Base-by-base conservation (phyloP, 2,113 vertebrate genomes). In the Brachyhypopomus gauderio region DNA sequence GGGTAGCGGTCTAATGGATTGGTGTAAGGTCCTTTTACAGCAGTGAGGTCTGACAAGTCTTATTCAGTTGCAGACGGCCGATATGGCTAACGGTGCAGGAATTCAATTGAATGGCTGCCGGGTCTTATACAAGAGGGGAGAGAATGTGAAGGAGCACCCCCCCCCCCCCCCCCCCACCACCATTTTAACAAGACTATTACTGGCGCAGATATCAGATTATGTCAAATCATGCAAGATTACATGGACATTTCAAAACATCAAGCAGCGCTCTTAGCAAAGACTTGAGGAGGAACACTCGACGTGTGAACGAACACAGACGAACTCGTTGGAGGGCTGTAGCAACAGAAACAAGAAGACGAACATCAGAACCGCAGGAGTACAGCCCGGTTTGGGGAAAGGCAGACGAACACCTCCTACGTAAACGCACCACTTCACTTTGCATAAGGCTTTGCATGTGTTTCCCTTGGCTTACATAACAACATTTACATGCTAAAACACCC, bases 91-190 rank as follows among this genome's bases (percentile, higher is more conserved):
- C 72, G 78, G 83, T 63, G 74, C 73, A 86, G 76, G 75, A 75
- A 81, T 87, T 67, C 75, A 78, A 88, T 67, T 88, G 89, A 88
- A 88, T 25, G 1, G 5, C 34, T 71, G 88, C 87, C 85, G 36
- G 3, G 45, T 84, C 87, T 87, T 88, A 88, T 83, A 89, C 87
- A 89, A 85, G 88, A 83, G 38, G 38, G 38, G 38, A 80, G 66
- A 80, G 71, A 67, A 78, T 85, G 71, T 84, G 7, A 85, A 75
- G 85, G 71, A 86, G 75, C 66, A 85, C 45, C 76, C 70, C 75
- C 30, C 30, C 30, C 30, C 30, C 52, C 76, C 70, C 75, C 30
- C 30, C 30, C 30, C 52, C 76, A 66, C 75, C 16, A 55, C 69
- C 78, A 79, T 16, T 74, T 75, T 9, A 70, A 55, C 83, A 82